These are phyloP conservation scores for Glaucomys volans DNA, from an alignment of 2,113 vertebrate genomes.

Conservation along the genomic window DNA sequence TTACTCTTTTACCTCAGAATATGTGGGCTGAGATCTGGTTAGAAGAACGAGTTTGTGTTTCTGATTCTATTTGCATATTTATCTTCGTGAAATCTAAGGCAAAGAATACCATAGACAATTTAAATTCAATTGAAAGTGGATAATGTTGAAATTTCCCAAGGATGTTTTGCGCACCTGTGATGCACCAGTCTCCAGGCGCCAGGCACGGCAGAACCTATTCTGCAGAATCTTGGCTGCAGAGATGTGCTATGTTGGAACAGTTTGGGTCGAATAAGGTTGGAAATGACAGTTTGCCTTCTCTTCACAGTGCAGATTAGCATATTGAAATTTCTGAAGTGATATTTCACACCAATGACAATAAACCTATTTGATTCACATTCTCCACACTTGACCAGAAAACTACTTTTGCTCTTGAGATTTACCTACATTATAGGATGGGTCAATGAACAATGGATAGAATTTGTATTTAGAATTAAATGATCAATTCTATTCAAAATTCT, in stretches of 20 bases:
- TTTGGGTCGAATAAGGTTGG: slow-evolving; percentile 40
- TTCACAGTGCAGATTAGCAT: not conserved
- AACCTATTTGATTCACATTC: slow-evolving; percentile 1
- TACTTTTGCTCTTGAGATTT: not conserved
- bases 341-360: not conserved
- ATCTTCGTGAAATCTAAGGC: slow-evolving; percentile 34
- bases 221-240: slow-evolving; percentile 24
- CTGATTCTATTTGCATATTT: slow-evolving; percentile 73
- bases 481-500: not conserved
- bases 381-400: not conserved
- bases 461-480: slow-evolving; percentile 1
- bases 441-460: not conserved
- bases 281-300: not conserved
- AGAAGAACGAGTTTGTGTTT: slow-evolving; percentile 65
- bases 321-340: not conserved
- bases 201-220: not conserved
- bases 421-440: not conserved
- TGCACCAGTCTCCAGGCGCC: not conserved
- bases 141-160: not conserved
- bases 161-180: not conserved
- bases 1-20: slow-evolving; percentile 50
- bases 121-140: slow-evolving; percentile 18
- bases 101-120: slow-evolving; percentile 63
- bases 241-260: not conserved
- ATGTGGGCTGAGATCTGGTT: slow-evolving; percentile 67